phyloP scores from a whole-genome alignment of 2,888 invertebrate genomes.

The Melieria picta region DNA sequence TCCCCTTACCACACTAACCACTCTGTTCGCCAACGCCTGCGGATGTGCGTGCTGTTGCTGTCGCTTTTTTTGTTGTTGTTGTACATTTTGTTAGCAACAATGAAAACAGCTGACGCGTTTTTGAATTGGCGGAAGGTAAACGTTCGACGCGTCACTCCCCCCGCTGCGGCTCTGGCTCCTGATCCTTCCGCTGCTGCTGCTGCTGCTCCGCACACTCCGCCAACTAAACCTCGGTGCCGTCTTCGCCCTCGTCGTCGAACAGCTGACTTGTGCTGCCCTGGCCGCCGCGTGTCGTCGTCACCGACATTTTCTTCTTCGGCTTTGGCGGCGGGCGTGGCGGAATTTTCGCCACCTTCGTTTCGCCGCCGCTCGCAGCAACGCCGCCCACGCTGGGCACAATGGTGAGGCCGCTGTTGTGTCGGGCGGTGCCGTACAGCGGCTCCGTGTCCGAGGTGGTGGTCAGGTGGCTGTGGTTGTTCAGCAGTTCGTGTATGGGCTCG shows the following conservation, averaged over 20 bases:
- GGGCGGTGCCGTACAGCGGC: slow-evolving; percentile 59
- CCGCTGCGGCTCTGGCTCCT: too few relatives aligned
- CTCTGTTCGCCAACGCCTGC: too few relatives aligned
- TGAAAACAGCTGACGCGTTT: too few relatives aligned
- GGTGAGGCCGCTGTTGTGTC: slow-evolving; percentile 56
- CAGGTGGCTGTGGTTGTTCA: slow-evolving; percentile 50
- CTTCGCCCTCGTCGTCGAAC: slow-evolving; percentile 89
- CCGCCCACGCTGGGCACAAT: slow-evolving; percentile 55
- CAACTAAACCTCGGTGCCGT: slow-evolving; percentile 83
- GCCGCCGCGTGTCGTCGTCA: slow-evolving; percentile 68
- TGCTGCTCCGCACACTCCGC: slow-evolving; percentile 19
- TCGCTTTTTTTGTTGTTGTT: too few relatives aligned
- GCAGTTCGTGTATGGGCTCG: slow-evolving; percentile 63
- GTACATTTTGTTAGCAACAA: too few relatives aligned
- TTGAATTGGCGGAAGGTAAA: too few relatives aligned
- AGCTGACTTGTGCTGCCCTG: slow-evolving; percentile 74
- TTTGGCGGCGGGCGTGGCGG: slow-evolving; percentile 86
- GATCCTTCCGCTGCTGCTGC: slow-evolving; percentile 1
- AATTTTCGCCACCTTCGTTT: slow-evolving; percentile 71
- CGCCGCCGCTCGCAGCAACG: slow-evolving; percentile 74
- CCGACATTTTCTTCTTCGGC: slow-evolving; percentile 84
- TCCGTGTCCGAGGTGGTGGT: slow-evolving; percentile 58
- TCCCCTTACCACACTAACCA: too few relatives aligned
- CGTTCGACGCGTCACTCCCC: too few relatives aligned
- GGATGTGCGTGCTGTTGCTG: too few relatives aligned